Base-by-base conservation (phyloP, 2,113 vertebrate genomes). In the Dipodomys spectabilis region DNA sequence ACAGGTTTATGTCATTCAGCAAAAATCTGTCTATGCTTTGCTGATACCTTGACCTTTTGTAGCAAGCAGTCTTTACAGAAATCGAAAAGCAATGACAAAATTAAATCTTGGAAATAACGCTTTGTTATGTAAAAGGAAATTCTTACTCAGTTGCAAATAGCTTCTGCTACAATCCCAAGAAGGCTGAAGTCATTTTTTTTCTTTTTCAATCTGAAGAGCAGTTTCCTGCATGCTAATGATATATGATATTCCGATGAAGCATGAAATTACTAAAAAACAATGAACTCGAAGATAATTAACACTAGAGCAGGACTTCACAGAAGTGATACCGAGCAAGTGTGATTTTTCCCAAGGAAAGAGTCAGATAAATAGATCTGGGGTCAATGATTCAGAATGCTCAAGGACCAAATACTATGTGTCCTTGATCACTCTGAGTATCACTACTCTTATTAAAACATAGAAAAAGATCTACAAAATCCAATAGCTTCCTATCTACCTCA, bases 1-100 rank as follows among this genome's bases (percentile, higher is more conserved):
- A 99, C 98, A 98, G 98, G 98, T 97, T 99, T 99, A 99, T 99
- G 98, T 99, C 98, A 98, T 98, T 98, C 98, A 98, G 98, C 98
- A 98, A 98, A 97, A 98, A 98, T 98, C 98, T 97, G 98, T 97
- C 97, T 97, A 97, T 97, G 97, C 97, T 98, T 98, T 98, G 98
- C 98, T 98, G 98, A 99, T 99, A 99, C 97, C 98, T 97, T 98
- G 98, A 98, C 99, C 98, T 99, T 98, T 98, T 92, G 96, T 95
- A 97, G 97, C 97, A 97, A 93, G 94, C 91, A 97, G 95, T 91
- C 92, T 97, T 98, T 96, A 95, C 95, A 97, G 75, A 97, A 97
- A 98, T 97, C 90, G 89, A 94, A 97, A 96, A 97, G 95, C 96
- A 96, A 97, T 93, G 97, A 97, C 96, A 97, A 97, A 98, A 98